phyloP scores from a whole-genome alignment of 1,140 invertebrate genomes.

The Lasaia peninsularis region DNA sequence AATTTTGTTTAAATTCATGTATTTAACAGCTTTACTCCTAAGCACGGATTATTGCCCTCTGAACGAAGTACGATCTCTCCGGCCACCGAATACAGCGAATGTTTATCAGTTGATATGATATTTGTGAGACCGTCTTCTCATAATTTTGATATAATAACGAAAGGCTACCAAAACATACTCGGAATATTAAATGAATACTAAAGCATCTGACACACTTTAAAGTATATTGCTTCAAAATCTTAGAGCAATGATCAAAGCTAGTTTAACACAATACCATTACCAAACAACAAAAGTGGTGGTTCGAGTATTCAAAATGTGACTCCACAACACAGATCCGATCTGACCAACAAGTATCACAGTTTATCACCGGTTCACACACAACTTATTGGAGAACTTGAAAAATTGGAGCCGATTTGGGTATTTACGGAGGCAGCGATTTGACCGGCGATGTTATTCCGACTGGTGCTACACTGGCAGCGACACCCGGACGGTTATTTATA shows the following conservation, averaged over 20 bases:
- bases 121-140: no score
- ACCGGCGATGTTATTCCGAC: constrained; percentile 44
- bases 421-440: constrained; percentile 35
- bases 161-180: no score
- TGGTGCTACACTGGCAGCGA: constrained; percentile 59
- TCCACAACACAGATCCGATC: background rate
- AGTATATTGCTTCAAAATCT: no score
- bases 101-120: no score
- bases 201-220: no score
- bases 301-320: background rate
- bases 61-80: no score
- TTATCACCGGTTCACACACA: constrained; percentile 5
- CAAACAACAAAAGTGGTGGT: background rate
- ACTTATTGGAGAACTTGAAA: constrained; percentile 19
- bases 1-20: no score
- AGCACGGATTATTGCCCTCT: no score
- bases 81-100: no score
- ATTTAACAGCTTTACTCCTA: no score
- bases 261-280: background rate
- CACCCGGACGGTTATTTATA: constrained; percentile 70
- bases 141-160: no score
- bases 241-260: background rate
- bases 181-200: no score
- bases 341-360: background rate
- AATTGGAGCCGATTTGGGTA: background rate